These are phyloP conservation scores for Drosophila lutescens DNA, from an alignment of 2,888 invertebrate species.

Conservation along the genomic window DNA sequence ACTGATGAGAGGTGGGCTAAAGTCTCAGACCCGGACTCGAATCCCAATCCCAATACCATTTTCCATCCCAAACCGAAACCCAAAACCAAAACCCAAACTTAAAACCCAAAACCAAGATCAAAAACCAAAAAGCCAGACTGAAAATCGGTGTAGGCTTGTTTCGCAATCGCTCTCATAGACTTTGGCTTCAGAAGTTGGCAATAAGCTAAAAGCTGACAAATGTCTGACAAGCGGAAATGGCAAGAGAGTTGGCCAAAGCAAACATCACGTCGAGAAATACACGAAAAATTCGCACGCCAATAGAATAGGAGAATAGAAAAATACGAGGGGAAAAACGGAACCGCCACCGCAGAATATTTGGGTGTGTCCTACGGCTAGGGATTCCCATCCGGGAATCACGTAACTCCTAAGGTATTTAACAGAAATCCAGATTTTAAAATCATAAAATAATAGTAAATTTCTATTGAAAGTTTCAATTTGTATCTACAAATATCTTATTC, in stretches of 20 bases:
- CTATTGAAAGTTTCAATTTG: too few species aligned
- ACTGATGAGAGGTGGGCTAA: constrained; percentile 22
- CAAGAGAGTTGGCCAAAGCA: constrained; percentile 31
- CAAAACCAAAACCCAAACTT: constrained; percentile 21
- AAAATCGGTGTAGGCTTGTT: constrained; percentile 69
- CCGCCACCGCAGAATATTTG: constrained; percentile 7
- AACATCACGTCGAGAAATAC: constrained; percentile 1
- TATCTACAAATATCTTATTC: too few species aligned
- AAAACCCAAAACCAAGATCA: not conserved
- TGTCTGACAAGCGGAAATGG: constrained; percentile 77
- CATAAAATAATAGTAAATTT: too few species aligned
- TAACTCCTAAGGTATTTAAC: not conserved
- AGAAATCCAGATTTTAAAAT: too few species aligned
- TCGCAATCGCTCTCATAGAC: constrained; percentile 52
- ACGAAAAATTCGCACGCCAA: constrained; percentile 18
- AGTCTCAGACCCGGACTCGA: constrained; percentile 8
- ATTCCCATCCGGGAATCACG: not conserved
- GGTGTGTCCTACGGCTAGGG: constrained; percentile 6
- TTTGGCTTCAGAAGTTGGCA: constrained; percentile 53
- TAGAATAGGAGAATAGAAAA: not conserved
- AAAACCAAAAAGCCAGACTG: constrained; percentile 18
- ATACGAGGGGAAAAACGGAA: constrained; percentile 2
- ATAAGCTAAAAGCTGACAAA: constrained; percentile 78
- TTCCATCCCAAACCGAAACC: constrained; percentile 24
- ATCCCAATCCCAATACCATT: constrained; percentile 7